Base-by-base conservation (phyloP, 1,140 invertebrate genomes). In the Listronotus oregonensis region DNA sequence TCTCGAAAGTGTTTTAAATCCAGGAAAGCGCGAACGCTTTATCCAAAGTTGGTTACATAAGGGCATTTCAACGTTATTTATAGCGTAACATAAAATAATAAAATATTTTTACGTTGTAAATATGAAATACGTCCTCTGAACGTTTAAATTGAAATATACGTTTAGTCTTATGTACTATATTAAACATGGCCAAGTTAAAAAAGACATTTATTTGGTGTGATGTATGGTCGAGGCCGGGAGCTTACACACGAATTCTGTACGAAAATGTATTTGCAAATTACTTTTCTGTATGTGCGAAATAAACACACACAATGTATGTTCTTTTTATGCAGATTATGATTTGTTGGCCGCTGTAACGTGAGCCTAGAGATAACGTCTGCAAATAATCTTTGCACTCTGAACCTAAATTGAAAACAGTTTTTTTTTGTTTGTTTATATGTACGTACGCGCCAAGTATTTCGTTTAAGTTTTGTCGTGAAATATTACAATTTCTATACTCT, bases 51-150 rank as follows among this genome's bases (percentile, higher is more conserved):
- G 62, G 66, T 72, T 71, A 67, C 71, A 70, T 68, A 69, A 68
- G 60, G 64, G 55, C 49, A 66, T 73, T 71, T 68, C 62, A 54
- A 37, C 51, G 54, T 69, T 68, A 74, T 73, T 73, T 73, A 73
- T 63, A 57, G 50, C 56, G 40, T 67, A 58, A 68, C 69, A 73
- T 74, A 71, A 70, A 74, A 74, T 73, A 74, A 72, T 72, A 70
- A 67, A 71, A 73, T 74, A 73, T 72, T 73, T 72, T 69, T 71
- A 69, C 70, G 65, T 65, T 69, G 54, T 54, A 67, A 72, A 64
- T 62, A 58, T 73, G 69, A 73, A 70, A 73, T 67, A 73, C 68
- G 61, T 64, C 47, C 58, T 44, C 21, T 37, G 54, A 69, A 51
- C 50, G 67, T 55, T 66, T 63, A 62, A 70, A 71, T 56, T 66